Evolutionary conservation across 1,140 invertebrate species (phyloP).

Genomic region (Cotesia chilonis): DNA sequence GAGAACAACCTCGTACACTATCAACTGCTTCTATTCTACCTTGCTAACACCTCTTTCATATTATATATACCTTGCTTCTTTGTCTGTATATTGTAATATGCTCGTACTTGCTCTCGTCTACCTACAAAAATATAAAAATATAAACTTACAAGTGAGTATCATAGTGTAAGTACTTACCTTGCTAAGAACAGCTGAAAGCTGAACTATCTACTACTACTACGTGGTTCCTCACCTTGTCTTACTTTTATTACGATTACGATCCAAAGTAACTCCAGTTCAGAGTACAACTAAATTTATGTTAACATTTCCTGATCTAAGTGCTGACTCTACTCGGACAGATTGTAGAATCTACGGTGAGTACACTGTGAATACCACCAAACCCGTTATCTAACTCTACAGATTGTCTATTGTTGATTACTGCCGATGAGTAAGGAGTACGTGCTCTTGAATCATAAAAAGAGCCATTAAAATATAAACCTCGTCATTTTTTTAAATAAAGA

Average conservation of each 20-base stretch:
- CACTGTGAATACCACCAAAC: neutral
- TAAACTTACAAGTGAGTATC: neutral
- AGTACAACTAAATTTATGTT: neutral
- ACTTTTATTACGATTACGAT: too few species aligned
- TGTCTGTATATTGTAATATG: neutral
- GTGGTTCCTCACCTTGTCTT: too few species aligned
- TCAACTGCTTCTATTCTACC: neutral
- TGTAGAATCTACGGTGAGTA: too few species aligned
- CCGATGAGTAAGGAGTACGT: constrained; percentile 11
- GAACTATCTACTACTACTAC: constrained; percentile 11
- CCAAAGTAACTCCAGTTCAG: too few species aligned
- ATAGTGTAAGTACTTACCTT: too few species aligned
- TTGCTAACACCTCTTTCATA: neutral
- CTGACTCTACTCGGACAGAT: neutral
- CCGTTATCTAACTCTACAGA: constrained; percentile 22
- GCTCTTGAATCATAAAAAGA: too few species aligned
- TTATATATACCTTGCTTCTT: neutral
- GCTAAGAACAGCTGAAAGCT: too few species aligned
- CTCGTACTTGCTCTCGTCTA: neutral
- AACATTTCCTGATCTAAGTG: neutral
- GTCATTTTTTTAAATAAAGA: neutral
- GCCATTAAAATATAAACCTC: neutral
- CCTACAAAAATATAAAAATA: neutral
- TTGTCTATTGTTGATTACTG: constrained; percentile 4
- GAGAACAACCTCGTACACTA: constrained; percentile 24